Evolutionary conservation across 2,888 invertebrate species (phyloP), one percentile per base, ranked within the genome.

Genomic region (Hypercompe scribonia): DNA sequence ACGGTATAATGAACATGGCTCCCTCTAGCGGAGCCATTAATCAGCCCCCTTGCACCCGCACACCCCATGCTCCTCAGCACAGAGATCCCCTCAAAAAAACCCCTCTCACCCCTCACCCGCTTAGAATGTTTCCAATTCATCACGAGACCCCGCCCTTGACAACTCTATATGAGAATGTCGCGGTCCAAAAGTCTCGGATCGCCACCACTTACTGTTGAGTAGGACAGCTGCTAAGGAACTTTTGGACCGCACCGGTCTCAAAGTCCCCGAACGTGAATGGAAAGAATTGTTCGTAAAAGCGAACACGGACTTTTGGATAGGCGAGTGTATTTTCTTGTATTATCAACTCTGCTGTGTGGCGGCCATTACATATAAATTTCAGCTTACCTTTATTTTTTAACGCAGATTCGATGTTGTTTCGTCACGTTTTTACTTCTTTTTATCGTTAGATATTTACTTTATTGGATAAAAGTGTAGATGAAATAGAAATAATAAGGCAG

Each of bases 121-220:
- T 91, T 88, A 91, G 92, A 94, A 93, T 93, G 94, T 94, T 93
- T 90, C 93, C 94, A 95, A 96, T 96, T 94, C 96, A 96, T 96
- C 95, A 95, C 95, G 90, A 94, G 90, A 95, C 96, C 91, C 96
- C 96, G 96, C 96, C 96, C 95, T 95, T 96, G 96, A 96, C 96
- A 96, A 96, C 96, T 96, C 96, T 96, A 96, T 96, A 96, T 92
- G 95, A 92, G 92, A 90, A 90, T 85, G 87, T 88, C 86, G 89
- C 88, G 91, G 89, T 83, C 88, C 86, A 77, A 89, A 92, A 91
- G 87, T 92, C 88, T 89, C 89, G 78, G 87, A 84, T 84, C 89
- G 87, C 81, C 77, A 77, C 77, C 73, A 80, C 83, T 80, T 85
- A 82, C 79, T 81, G 75, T 34, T 31, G 70, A 71, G 73, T 78